Evolutionary conservation across 2,888 invertebrate species (phyloP), one percentile per base, ranked within the genome.

Genomic region (Oasisia sp.): DNA sequence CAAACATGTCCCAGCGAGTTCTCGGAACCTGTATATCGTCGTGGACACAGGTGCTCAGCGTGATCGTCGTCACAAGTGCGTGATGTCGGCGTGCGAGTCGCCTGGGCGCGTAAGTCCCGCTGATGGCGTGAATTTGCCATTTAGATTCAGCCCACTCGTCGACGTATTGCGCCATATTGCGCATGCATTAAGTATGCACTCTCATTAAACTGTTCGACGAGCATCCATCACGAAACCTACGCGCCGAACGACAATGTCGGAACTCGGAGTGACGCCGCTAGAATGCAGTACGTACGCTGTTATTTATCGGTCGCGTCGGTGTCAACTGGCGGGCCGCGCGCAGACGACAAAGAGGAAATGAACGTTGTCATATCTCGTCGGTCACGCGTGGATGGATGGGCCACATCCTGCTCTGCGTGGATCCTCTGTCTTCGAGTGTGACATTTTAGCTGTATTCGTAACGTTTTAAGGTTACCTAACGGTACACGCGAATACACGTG

Each of bases 101-200:
- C 74, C 74, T 74, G 5, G 27, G 74, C 27, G 74, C 74, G 14
- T 74, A 74, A 7, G n/a, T 74, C 27, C 19, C 14, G 74, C 74
- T 74, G 74, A 19, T 27, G 74, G 74, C 74, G 74, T 74, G 74
- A 74, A 74, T 74, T 74, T 74, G 74, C 74, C 74, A 74, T 74
- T 74, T 74, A 74, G 74, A 74, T 74, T 74, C 74, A 74, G 74
- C 74, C n/a, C 74, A 74, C 74, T 74, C 74, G 74, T 50, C 7
- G 74, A 27, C 74, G 74, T 19, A n/a, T 74, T 74, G 74, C 74
- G n/a, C 74, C 74, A 74, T 74, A 74, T 74, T 74, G 74, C 74
- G 74, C 74, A 27, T 74, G 74, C 74, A 74, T 74, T 74, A 74
- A 74, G 74, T 74, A 74, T 74, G 74, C 74, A 74, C 74, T 74